Evolutionary conservation across 2,113 vertebrate genomes (phyloP), one percentile per base, ranked within the genome.

Genomic region (Coregonus clupeaformis): DNA sequence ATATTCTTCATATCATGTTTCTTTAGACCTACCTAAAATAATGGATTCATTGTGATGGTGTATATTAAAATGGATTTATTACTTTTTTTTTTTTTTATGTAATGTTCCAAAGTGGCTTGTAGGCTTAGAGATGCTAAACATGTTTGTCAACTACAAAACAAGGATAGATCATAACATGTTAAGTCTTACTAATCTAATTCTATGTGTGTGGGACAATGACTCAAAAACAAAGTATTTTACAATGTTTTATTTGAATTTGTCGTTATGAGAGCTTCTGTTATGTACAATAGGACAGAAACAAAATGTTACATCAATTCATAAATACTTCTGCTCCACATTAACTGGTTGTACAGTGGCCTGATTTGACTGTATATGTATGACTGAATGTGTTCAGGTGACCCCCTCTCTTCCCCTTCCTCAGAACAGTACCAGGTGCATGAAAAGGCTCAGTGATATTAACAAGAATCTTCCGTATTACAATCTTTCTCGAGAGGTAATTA

Each of bases 241-340:
- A 75, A 59, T 30, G 67, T 86, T 91, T 91, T 87, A 85, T 89
- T 85, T 89, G n/a, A 68, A 80, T 71, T 83, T 68, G 64, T 85
- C 63, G 73, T 84, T 88, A 87, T 88, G 82, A 89, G 85, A 85
- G 86, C 81, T 92, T 88, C 89, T 89, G 84, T 90, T 93, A 93
- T 92, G 82, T 92, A 93, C 92, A 93, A 90, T 87, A 90, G 76
- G 86, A 91, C 90, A 91, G 86, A 91, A 92, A 92, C 81, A 86
- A 90, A 77, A 87, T 78, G 60, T 83, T 81, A 89, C 87, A 89
- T 86, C 84, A 86, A 79, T 89, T 84, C 78, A 92, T 94, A 92
- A 94, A 94, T 93, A 83, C 78, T 83, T 80, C 75, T 78, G 82
- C 72, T 87, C 80, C 78, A 80, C 77, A 2, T 16, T 24, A 75